phyloP scores from a whole-genome alignment of 2,113 vertebrate species.

The Passerina amoena region DNA sequence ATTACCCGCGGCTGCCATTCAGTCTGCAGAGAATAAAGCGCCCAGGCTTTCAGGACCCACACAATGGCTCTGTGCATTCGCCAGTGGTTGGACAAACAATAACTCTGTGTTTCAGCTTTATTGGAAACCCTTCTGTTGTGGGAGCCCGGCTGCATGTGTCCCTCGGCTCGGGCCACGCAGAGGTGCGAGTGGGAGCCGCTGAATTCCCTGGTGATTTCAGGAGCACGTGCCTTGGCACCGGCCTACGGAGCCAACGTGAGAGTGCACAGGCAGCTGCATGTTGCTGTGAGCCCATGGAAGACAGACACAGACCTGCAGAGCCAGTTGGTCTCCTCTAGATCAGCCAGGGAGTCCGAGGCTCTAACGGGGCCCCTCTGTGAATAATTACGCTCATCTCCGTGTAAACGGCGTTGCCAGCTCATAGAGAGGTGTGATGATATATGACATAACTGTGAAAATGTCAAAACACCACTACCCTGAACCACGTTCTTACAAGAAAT shows the following conservation, averaged over 20 bases:
- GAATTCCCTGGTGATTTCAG: neutral
- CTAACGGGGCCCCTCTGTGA: neutral
- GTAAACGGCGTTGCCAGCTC: neutral
- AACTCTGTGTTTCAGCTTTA: slow-evolving; percentile 63
- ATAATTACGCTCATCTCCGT: neutral
- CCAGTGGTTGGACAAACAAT: slow-evolving; percentile 63
- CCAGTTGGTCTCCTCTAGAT: neutral
- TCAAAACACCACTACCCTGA: neutral
- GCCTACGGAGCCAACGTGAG: neutral
- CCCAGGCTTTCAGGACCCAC: slow-evolving; percentile 51
- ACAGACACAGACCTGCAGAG: neutral
- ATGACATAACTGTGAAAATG: slow-evolving; percentile 7
- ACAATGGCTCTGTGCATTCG: slow-evolving; percentile 60
- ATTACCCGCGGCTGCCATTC: slow-evolving; percentile 68
- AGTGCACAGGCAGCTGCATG: neutral
- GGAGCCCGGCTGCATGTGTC: slow-evolving; percentile 10
- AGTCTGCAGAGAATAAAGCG: slow-evolving; percentile 66
- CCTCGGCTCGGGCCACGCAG: neutral
- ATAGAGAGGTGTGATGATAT: neutral
- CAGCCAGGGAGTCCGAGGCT: neutral
- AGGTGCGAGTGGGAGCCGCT: neutral
- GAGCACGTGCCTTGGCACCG: neutral
- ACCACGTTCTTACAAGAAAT: neutral
- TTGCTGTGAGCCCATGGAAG: neutral
- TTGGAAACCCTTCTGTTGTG: slow-evolving; percentile 62